Evolutionary conservation across 1,140 invertebrate genomes (phyloP), one percentile per base, ranked within the genome.

Genomic region (Epicauta chinensis): DNA sequence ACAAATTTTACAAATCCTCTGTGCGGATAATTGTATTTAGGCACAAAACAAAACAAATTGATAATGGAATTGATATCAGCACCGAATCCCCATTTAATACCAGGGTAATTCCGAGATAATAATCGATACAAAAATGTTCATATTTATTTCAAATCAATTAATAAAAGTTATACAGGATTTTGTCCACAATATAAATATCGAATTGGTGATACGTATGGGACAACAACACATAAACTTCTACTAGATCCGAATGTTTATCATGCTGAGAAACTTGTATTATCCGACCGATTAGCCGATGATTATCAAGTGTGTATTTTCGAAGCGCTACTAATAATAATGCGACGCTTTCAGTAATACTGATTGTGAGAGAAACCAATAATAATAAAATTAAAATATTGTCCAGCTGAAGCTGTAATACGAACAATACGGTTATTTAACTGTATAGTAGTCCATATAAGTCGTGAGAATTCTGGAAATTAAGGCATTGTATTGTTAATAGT

Each of bases 171-270:
- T 61, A 81, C 82, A 2, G 85, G 85, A 10, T 82, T 83, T 61
- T 84, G 81, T 64, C 82, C 84, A 1, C 81, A 85, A 60, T 82
- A 82, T 69, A 81, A 78, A 23, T 86, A 79, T 62, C 77, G 79
- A 36, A 78, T 82, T 38, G 85, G 83, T 2, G 77, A 84, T 66
- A 84, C 82, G 1, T 87, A 81, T 71, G 84, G 83, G 17, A 77
- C 73, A 2, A 73, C 79, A 38, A 85, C 83, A 0, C 82, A 87
- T 67, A 83, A 83, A 68, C 70, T 85, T 7, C 73, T 87, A 0
- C 60, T 85, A 46, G 85, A 87, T 72, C 84, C 84, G 10, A 80
- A 77, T 38, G 77, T 83, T 16, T 74, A 78, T 58, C 83, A 86
- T 69, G 77, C 83, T 0, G 80, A 84, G 38, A 77, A 81, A 34